Base-by-base conservation (phyloP, 2,797 vertebrate genomes). In the Zenarchopterus dispar region DNA sequence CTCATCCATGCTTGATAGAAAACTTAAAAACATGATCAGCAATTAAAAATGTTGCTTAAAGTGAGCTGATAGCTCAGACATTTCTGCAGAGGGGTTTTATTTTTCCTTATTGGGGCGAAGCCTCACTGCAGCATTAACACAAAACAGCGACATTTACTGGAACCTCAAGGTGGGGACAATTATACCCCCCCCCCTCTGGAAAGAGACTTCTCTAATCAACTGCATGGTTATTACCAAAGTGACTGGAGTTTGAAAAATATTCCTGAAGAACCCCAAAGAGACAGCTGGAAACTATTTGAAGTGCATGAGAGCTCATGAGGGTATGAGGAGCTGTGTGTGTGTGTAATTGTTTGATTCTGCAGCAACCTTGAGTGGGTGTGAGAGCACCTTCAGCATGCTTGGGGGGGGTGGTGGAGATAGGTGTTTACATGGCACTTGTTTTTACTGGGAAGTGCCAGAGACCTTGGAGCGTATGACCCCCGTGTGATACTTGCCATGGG, bases 281-380 rank as follows among this genome's bases (percentile, higher is more conserved):
- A 80, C 90, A 92, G 80, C 89, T 93, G 88, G 81, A 93, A 93
- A 88, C 83, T 60, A 82, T 84, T 78, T 81, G 56, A 18, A 77
- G 49, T 31, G 60, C 44, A 85, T 46, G 33, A 44, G 51, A 44
- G 72, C 44, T 72, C 62, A 18, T 19, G 11, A 3, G 22, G 11
- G 47, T 59, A 58, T 51, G 57, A 68, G 81, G 65, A 68, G 51
- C 71, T 88, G 84, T 79, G 63, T 73, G 59, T 80, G 80, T 73
- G 75, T 56, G 22, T 81, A 90, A 91, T 74, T 90, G 85, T 82
- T 93, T 92, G 88, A 86, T 88, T 93, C 84, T 90, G 82, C 69
- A 91, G 84, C 72, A 90, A 82, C 75, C 90, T 90, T 77, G 88
- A 36, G 33, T 11, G 33, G 13, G 89, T 91, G 79, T 62, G 81